A percentile compares a stretch with the other conserved stretches of the same genome.
Evolutionary conservation across 2,888 invertebrate species (phyloP).

Genomic region (Mactromeris polynyma): DNA sequence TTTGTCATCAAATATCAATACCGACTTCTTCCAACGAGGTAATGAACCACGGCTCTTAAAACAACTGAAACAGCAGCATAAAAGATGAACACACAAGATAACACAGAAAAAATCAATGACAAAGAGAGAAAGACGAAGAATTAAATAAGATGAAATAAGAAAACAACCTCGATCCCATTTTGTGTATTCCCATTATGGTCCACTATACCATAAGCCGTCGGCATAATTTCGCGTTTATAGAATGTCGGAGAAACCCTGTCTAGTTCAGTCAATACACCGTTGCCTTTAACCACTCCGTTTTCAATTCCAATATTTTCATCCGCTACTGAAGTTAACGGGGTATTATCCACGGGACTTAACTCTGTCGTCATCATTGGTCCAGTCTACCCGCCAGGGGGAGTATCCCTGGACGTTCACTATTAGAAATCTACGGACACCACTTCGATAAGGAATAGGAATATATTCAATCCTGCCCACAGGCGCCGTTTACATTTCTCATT

Average conservation of each 20-base stretch:
- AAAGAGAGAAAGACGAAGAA: neutral
- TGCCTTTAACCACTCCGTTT: conserved; percentile 56
- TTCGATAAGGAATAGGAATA: conserved; percentile 4
- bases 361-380: conserved; percentile 54
- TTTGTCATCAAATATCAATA: neutral
- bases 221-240: conserved; percentile 73
- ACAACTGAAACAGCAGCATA: neutral
- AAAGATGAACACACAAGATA: conserved; percentile 13
- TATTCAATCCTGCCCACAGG: conserved; percentile 22
- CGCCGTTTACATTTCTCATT: conserved; percentile 35
- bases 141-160: conserved; percentile 9
- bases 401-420: conserved; percentile 19
- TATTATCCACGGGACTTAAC: conserved; percentile 59
- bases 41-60: neutral
- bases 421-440: conserved; percentile 16
- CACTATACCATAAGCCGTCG: conserved; percentile 72
- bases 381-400: conserved; percentile 45
- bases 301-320: conserved; percentile 65
- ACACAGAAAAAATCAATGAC: conserved; percentile 21
- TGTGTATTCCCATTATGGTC: conserved; percentile 62
- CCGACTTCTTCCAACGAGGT: neutral
- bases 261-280: conserved; percentile 65
- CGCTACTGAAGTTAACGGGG: conserved; percentile 51
- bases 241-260: conserved; percentile 70
- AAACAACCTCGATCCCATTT: conserved; percentile 36